These are phyloP conservation scores for Tiliacea aurago DNA, from an alignment of 2,888 invertebrate genomes.

Conservation along the genomic window DNA sequence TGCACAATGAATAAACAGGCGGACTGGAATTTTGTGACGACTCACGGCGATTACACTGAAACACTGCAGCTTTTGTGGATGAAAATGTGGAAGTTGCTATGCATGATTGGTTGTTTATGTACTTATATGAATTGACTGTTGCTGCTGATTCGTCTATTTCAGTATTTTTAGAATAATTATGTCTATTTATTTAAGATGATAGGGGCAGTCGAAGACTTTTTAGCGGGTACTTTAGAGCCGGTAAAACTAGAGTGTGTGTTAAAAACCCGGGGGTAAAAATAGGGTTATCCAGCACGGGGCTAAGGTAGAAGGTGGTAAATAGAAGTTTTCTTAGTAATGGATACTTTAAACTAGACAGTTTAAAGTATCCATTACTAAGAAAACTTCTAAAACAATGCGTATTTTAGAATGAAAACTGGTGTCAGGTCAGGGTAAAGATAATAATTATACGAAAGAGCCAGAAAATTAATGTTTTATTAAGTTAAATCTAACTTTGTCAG, in stretches of 20 bases:
- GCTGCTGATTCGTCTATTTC: constrained; percentile 3
- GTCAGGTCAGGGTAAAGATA: neutral
- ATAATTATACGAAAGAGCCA: neutral
- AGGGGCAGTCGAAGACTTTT: no score
- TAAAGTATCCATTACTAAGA: no score
- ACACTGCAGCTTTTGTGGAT: constrained; percentile 53
- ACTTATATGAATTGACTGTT: neutral
- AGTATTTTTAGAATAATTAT: neutral
- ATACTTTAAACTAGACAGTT: neutral
- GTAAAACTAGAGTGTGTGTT: neutral
- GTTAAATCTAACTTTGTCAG: neutral
- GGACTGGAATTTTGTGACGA: constrained; percentile 70
- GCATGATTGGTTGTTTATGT: constrained; percentile 7
- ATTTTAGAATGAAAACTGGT: neutral
- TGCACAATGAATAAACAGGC: constrained; percentile 76
- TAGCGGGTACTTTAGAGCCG: neutral
- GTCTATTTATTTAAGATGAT: neutral
- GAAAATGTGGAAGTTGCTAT: constrained; percentile 59
- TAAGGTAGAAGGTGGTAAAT: neutral
- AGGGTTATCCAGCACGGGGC: no score
- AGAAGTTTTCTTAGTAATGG: constrained; percentile 1
- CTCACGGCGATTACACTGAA: constrained; percentile 57
- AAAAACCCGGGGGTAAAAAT: neutral
- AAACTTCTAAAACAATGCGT: no score
- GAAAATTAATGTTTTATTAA: no score